Base-by-base conservation (phyloP, 1,140 invertebrate species). In the Monomorium pharaonis region DNA sequence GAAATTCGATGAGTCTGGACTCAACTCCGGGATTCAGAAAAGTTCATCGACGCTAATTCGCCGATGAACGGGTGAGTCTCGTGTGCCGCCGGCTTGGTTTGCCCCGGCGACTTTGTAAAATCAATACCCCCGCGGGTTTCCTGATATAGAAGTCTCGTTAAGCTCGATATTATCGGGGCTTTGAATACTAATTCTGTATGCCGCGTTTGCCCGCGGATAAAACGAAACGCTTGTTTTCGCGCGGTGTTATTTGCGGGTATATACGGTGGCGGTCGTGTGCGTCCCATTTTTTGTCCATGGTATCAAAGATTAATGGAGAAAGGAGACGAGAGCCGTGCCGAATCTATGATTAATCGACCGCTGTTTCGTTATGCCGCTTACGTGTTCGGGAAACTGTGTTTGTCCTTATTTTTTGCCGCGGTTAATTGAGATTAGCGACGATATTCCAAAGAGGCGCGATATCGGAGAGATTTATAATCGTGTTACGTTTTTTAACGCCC, bases 131-230 rank as follows among this genome's bases (percentile, higher is more conserved):
- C 78, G 67, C 51, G 65, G 24, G 78, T 72, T 83, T 83, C 67
- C 78, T 83, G 78, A 72, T 83, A 58, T 74, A 83, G 78, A 83
- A 83, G 78, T 83, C 78, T 83, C 67, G 78, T 83, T 83, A 83
- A 83, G 67, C 67, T 58, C 67, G 51, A 72, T 83, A 83, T 72
- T 83, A 83, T 83, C 78, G 51, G 10, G 27, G 51, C 51, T 83
- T 83, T 83, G 78, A 72, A 83, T 83, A 83, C 78, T 83, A 83
- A 83, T 83, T 58, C 37, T 33, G 51, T 60, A 47, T 60, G 42
- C 78, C 51, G 24, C 27, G 14, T 30, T 44, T 14, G 51, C 37
- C 42, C 51, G 51, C 51, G 67, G 37, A 83, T 74, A 74, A n/a
- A 83, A 83, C 51, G 54, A 74, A 74, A 83, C 37, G 78, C 51